These are phyloP conservation scores for Rhinella marina DNA, from an alignment of 2,797 vertebrate genomes.

Conservation along the genomic window DNA sequence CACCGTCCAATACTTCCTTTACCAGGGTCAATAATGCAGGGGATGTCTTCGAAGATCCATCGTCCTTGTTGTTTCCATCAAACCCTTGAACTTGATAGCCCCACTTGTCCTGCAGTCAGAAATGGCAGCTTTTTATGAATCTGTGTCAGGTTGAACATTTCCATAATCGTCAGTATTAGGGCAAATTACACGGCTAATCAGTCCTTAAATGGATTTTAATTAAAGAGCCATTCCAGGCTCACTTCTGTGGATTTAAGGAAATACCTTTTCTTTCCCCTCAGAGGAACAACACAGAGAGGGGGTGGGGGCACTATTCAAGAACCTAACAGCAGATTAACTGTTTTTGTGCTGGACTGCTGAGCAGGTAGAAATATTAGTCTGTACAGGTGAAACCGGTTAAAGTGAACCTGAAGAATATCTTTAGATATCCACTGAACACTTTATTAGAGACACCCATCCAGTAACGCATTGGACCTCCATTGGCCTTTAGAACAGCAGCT, in stretches of 20 bases:
- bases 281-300: slow-evolving; percentile 26
- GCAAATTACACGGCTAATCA: slow-evolving; percentile 71
- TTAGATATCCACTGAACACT: neutral
- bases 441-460: too few species aligned
- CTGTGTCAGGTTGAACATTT: slow-evolving; percentile 74
- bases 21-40: neutral
- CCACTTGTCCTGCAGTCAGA: slow-evolving; percentile 44
- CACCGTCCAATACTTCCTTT: neutral
- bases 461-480: too few species aligned
- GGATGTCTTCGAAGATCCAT: neutral
- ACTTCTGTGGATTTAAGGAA: slow-evolving; percentile 71
- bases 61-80: neutral
- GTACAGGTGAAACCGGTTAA: neutral
- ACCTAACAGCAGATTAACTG: neutral
- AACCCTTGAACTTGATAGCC: slow-evolving; percentile 42
- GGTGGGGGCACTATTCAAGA: neutral
- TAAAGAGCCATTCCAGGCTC: slow-evolving; percentile 73
- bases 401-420: neutral
- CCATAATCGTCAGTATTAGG: slow-evolving; percentile 70
- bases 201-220: slow-evolving; percentile 75
- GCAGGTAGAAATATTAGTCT: neutral
- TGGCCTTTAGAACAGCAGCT: too few species aligned
- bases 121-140: slow-evolving; percentile 73
- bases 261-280: slow-evolving; percentile 62
- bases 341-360: neutral